phyloP scores from a whole-genome alignment of 2,797 vertebrate species.

The Hydrocynus forskahlii region DNA sequence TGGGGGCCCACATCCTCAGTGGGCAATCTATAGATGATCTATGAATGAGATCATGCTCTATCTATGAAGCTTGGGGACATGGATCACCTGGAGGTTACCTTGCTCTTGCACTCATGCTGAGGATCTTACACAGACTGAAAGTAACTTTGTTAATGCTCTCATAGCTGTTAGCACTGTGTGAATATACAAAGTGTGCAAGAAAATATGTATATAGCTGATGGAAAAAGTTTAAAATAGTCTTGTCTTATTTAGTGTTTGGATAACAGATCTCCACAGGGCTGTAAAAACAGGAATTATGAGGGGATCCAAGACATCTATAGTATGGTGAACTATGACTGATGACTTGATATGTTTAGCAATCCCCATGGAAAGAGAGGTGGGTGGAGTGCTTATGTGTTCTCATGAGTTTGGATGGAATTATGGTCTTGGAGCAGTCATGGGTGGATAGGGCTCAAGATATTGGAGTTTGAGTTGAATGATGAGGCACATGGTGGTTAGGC shows the following conservation, averaged over 20 bases:
- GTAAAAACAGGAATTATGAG: slow-evolving; percentile 32
- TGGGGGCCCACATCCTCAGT: slow-evolving; percentile 56
- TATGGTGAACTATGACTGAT: slow-evolving; percentile 1
- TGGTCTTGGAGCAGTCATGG: not conserved
- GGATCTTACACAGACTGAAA: not conserved
- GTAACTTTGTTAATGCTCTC: not conserved
- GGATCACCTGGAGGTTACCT: slow-evolving; percentile 51
- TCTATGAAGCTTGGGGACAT: slow-evolving; percentile 58
- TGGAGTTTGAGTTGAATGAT: slow-evolving; percentile 38
- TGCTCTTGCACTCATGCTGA: slow-evolving; percentile 37
- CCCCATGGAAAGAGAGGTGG: not conserved
- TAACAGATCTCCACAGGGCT: slow-evolving; percentile 27
- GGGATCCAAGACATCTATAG: not conserved
- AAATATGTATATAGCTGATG: slow-evolving; percentile 28
- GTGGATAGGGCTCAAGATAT: slow-evolving; percentile 31
- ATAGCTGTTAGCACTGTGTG: slow-evolving; percentile 11
- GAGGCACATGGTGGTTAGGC: slow-evolving; percentile 53
- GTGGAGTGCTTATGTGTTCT: not conserved
- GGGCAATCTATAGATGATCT: slow-evolving; percentile 54
- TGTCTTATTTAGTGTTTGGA: slow-evolving; percentile 12
- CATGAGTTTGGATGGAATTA: slow-evolving; percentile 8
- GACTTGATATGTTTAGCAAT: slow-evolving; percentile 18
- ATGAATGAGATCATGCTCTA: slow-evolving; percentile 65
- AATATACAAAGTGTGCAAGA: not conserved
- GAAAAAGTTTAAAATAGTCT: slow-evolving; percentile 17